Percentiles rank a stretch among this genome's conserved stretches.
These are phyloP conservation scores for Philotrypesis tridentata DNA, from an alignment of 1,140 invertebrate species.

Conservation along the genomic window DNA sequence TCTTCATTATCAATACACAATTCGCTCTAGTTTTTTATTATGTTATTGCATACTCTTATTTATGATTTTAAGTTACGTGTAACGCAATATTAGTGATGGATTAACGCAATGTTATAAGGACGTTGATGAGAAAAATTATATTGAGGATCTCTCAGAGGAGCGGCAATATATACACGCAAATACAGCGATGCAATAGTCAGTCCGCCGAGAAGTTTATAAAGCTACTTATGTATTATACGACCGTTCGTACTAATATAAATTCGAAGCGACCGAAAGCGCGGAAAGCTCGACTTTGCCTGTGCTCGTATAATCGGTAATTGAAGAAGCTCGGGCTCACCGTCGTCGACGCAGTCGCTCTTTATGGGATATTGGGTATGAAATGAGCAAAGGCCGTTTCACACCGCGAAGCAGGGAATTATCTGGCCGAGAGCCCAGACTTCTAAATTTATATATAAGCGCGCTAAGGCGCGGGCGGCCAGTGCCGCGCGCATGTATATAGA, in stretches of 20 bases:
- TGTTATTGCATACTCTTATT: no score
- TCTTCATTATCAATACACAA: no score
- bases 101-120: no score
- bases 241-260: background rate
- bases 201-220: no score
- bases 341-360: conserved; percentile 54
- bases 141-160: no score
- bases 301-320: conserved; percentile 57
- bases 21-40: no score
- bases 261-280: background rate
- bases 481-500: background rate
- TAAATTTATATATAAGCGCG: conserved; percentile 62
- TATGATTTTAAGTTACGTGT: no score
- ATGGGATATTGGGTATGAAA: conserved; percentile 71
- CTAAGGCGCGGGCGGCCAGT: background rate
- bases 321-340: conserved; percentile 44
- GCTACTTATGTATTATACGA: no score
- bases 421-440: conserved; percentile 65
- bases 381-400: conserved; percentile 70
- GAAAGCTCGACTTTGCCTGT: conserved; percentile 44
- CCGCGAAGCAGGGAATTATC: conserved; percentile 69
- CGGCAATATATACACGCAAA: no score
- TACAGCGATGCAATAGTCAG: background rate
- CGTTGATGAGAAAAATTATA: no score
- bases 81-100: no score